Base-by-base conservation (phyloP, 2,113 vertebrate genomes). In the Tragelaphus imberbis region DNA sequence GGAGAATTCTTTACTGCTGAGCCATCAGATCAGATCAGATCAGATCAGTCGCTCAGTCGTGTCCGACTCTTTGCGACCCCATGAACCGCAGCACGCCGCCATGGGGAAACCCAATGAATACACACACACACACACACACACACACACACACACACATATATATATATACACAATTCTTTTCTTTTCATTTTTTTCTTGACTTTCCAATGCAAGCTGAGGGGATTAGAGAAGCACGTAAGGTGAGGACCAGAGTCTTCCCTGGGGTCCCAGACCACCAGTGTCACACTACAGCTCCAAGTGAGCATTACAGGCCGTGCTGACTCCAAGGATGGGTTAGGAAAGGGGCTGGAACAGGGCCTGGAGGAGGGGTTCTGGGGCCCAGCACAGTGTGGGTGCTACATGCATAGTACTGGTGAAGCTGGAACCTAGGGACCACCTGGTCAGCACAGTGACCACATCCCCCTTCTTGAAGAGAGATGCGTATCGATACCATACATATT, bases 391-490 rank as follows among this genome's bases (percentile, higher is more conserved):
- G 1, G 99, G 99, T 97, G 99, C 99, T 71, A 99, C 99, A 36
- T 99, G 99, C 99, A 99, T 99, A 97, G 99, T 99, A 99, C 99
- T 99, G 98, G 99, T 99, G 98, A 99, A 99, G 87, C 99, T 99
- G 0, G 99, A 99, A 63, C 99, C 99, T 0, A 99, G 99, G 95
- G 99, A 99, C 99, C 99, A 99, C 82, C 99, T 99, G 0, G 99
- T 99, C 93, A 99, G 99, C 12, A 99, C 99, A 0, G 99, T 98
- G 90, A 99, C 99, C 84, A 99, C 98, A 59, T 99, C 99, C 0
- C 99, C 99, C 0, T 97, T 98, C 99, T 99, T 99, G 99, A 99
- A 99, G 11, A 49, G 99, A 99, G 16, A 21, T 33, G 28, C 0
- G 0, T 81, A 30, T 47, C 6, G 28, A 6, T 81, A 33, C 3